Conservation (phyloP, 1,140 invertebrate species). For the Zaprionus vittiger region DNA sequence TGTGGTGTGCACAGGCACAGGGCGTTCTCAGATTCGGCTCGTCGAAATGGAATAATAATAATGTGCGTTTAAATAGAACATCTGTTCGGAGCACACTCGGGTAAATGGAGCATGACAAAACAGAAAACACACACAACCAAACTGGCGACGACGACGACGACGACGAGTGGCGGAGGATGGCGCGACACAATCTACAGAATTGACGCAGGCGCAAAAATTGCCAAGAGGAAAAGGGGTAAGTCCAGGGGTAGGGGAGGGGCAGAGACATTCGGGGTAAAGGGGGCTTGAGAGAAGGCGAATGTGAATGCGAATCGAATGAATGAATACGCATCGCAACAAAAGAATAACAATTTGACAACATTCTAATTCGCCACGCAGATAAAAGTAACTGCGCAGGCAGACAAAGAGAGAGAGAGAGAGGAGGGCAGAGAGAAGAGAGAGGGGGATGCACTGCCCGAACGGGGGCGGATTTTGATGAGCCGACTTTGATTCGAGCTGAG, state of each 20-base stretch:
- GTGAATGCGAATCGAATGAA: constrained; percentile 74
- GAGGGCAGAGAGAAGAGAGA: not conserved
- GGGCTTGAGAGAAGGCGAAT: constrained; percentile 44
- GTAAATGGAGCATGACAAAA: constrained; percentile 84
- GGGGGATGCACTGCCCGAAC: not conserved
- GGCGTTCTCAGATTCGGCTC: constrained; percentile 63
- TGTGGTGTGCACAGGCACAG: constrained; percentile 53
- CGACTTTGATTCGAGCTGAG: constrained; percentile 65
- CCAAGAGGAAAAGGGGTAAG: constrained; percentile 55
- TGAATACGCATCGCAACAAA: constrained; percentile 82
- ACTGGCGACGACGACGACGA: not conserved
- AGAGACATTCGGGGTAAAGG: not conserved
- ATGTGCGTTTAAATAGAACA: constrained; percentile 84
- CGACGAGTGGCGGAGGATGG: constrained; percentile 4
- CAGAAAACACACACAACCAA: constrained; percentile 77
- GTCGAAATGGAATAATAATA: constrained; percentile 83
- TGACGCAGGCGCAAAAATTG: constrained; percentile 52
- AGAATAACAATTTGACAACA: constrained; percentile 84
- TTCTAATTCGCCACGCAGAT: constrained; percentile 83
- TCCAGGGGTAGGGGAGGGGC: not conserved
- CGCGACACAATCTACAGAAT: constrained; percentile 34
- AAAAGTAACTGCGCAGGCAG: constrained; percentile 69
- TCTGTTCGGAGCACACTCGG: constrained; percentile 84
- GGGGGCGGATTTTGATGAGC: constrained; percentile 40
- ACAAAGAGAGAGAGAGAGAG: not conserved